Percentiles rank a stretch among this genome's conserved stretches.
Conservation (phyloP, 2,888 invertebrate genomes). For the Philereme vetulata region DNA sequence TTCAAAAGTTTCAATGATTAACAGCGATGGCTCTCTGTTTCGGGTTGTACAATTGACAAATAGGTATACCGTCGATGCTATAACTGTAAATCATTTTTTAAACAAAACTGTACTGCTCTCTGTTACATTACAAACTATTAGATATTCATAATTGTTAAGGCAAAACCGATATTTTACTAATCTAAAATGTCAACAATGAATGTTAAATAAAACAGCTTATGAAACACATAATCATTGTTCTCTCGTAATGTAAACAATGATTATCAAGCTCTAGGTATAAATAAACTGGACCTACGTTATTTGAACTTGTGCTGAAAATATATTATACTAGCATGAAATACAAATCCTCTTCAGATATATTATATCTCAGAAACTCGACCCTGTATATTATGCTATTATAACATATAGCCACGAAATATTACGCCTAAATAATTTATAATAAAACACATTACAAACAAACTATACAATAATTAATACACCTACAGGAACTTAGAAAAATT, state of each 20-base stretch:
- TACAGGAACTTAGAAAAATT: slow-evolving; percentile 84
- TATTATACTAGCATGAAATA: slow-evolving; percentile 69
- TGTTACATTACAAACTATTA: slow-evolving; percentile 78
- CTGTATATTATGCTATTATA: slow-evolving; percentile 66
- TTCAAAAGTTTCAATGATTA: slow-evolving; percentile 86
- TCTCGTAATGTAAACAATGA: slow-evolving; percentile 62
- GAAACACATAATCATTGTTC: slow-evolving; percentile 59
- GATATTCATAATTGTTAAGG: slow-evolving; percentile 70
- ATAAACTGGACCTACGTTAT: slow-evolving; percentile 80
- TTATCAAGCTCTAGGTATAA: slow-evolving; percentile 69
- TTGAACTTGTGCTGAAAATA: slow-evolving; percentile 80
- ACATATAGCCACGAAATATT: slow-evolving; percentile 67
- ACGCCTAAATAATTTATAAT: slow-evolving; percentile 80
- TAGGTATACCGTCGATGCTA: slow-evolving; percentile 68
- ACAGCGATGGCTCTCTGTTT: slow-evolving; percentile 79
- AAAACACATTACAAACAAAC: slow-evolving; percentile 60
- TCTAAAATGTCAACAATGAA: slow-evolving; percentile 83
- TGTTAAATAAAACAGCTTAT: slow-evolving; percentile 81
- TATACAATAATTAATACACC: slow-evolving; percentile 81
- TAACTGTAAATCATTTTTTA: slow-evolving; percentile 67
- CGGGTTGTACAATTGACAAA: slow-evolving; percentile 79
- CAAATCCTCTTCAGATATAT: background rate
- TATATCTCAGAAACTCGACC: slow-evolving; percentile 3
- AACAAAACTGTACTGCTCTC: slow-evolving; percentile 78
- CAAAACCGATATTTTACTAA: slow-evolving; percentile 79